Evolutionary conservation across 2,888 invertebrate species (phyloP).

Genomic region (Xanthia togata): DNA sequence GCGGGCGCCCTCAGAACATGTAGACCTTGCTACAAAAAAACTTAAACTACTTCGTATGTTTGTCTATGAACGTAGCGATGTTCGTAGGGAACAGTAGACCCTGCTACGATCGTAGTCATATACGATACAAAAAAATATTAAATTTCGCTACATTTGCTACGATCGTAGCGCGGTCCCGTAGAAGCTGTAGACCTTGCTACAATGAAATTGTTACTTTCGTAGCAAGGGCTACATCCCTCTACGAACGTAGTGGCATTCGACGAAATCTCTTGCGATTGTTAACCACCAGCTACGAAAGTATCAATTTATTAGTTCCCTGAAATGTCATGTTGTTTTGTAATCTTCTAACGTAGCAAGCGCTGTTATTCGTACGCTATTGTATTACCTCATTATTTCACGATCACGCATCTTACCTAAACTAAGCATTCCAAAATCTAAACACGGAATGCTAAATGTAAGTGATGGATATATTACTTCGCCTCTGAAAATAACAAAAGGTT

Average conservation of each 20-base stretch:
- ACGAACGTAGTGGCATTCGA: neutral
- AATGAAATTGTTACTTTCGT: neutral
- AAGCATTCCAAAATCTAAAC: constrained; percentile 90
- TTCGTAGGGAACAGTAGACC: neutral
- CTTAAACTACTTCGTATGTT: neutral
- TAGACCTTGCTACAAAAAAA: constrained; percentile 1
- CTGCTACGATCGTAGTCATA: neutral
- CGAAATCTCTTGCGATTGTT: neutral
- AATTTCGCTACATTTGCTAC: neutral
- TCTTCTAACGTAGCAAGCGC: neutral
- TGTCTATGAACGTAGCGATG: neutral
- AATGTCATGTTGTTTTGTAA: neutral
- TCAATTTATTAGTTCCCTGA: neutral
- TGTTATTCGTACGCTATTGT: neutral
- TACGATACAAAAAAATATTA: neutral
- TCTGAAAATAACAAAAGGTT: constrained; percentile 76
- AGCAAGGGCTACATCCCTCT: neutral
- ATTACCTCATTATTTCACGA: neutral
- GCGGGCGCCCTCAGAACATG: neutral
- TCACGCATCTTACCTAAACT: constrained; percentile 86
- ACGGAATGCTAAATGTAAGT: constrained; percentile 87
- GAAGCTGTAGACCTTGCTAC: neutral
- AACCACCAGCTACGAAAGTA: neutral
- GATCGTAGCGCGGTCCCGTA: neutral
- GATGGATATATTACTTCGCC: constrained; percentile 91